Evolutionary conservation across 1,140 invertebrate genomes (phyloP), one percentile per base, ranked within the genome.

Genomic region (Drosophila equinoxialis): DNA sequence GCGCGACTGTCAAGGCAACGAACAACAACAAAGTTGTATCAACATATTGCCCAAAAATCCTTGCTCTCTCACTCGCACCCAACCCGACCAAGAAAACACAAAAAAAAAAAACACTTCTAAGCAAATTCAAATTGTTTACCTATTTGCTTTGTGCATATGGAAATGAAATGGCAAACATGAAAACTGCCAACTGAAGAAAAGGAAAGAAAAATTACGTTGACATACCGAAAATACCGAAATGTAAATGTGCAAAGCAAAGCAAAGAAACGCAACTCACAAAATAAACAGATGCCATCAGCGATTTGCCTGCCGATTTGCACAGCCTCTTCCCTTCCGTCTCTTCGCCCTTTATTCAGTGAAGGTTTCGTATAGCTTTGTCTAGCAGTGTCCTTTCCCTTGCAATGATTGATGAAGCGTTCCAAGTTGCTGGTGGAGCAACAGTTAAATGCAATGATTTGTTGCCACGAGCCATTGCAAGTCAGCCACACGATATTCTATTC

Each of bases 91-190:
- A 30, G 4, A 26, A 26, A 5, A 26, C 3, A 26, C 0, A 30
- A 30, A 6, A 30, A 30, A 3, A 37, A 37, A 37, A 45, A 11
- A 33, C 39, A 6, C 14, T 23, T 30, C 55, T 59, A 54, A 63
- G 71, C 63, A 77, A 74, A 74, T 72, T 37, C 58, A 71, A 72
- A 68, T 87, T 87, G 83, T 85, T 87, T 82, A 77, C 83, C 74
- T 82, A 87, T 87, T 89, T 87, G 84, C 79, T 77, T 77, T 87
- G 73, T 83, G 84, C 83, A 83, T 87, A 86, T 89, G 77, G 77
- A 86, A 87, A 89, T 89, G 69, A 87, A 87, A 87, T 89, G 83
- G 84, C 77, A 87, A 87, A 89, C 81, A 87, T 57, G 68, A 65
- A 33, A 51, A 48, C 45, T 60, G 65, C 37, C 57, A 74, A 20